phyloP scores from a whole-genome alignment of 2,797 vertebrate genomes.

The Knipowitschia caucasica region DNA sequence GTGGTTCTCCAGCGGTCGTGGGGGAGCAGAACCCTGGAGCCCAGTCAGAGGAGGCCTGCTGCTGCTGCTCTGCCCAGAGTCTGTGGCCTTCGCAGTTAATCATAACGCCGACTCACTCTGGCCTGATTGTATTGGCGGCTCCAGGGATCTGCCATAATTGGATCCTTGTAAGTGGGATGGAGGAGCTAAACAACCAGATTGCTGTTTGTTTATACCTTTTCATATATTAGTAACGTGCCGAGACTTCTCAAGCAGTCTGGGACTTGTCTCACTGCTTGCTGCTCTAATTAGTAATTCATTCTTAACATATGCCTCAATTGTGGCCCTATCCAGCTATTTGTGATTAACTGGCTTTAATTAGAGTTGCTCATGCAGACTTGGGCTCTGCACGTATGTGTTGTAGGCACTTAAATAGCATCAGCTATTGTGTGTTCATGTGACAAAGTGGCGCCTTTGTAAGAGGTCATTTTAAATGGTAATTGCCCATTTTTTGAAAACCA shows the following conservation, averaged over 20 bases:
- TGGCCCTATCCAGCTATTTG: constrained; percentile 81
- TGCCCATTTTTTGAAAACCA: not conserved
- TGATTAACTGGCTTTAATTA: constrained; percentile 85
- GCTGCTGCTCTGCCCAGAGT: constrained; percentile 66
- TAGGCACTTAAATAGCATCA: constrained; percentile 61
- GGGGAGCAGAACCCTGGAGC: constrained; percentile 50
- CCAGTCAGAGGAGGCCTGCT: constrained; percentile 64
- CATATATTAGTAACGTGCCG: constrained; percentile 84
- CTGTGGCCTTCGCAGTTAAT: constrained; percentile 80
- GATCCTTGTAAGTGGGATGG: constrained; percentile 86
- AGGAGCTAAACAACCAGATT: constrained; percentile 87
- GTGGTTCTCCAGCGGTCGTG: constrained; percentile 46
- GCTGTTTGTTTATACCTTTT: constrained; percentile 89
- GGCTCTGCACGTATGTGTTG: constrained; percentile 61
- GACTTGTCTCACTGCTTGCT: constrained; percentile 75
- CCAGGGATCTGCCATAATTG: constrained; percentile 86
- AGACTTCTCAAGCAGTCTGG: constrained; percentile 82
- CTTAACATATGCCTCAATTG: constrained; percentile 85
- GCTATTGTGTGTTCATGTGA: constrained; percentile 42
- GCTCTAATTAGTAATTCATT: constrained; percentile 85
- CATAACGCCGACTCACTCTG: constrained; percentile 78
- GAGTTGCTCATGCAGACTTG: constrained; percentile 74
- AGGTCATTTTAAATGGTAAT: constrained; percentile 26
- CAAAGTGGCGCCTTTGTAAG: constrained; percentile 55
- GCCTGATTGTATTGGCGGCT: constrained; percentile 82